Conservation (phyloP, 1,140 invertebrate genomes). For the Drosophila elegans region DNA sequence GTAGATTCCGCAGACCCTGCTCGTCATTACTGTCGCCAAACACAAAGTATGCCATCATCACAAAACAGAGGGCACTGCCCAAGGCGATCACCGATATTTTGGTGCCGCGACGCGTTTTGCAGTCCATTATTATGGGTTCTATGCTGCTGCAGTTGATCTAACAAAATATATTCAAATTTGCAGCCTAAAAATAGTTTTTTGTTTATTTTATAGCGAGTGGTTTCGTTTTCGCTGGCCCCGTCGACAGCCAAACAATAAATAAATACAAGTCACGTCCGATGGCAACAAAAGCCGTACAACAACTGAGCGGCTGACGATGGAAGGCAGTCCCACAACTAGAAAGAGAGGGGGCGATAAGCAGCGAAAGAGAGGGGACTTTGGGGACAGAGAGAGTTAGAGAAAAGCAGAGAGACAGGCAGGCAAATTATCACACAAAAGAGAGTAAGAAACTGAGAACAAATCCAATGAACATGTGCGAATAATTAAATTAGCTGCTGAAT, state of each 20-base stretch:
- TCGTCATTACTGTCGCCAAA: conserved; percentile 84
- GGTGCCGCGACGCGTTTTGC: conserved; percentile 79
- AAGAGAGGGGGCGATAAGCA: conserved; percentile 2
- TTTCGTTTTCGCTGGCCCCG: conserved; percentile 25
- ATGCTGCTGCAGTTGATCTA: conserved; percentile 60
- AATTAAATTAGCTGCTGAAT: conserved; percentile 61
- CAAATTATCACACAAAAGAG: not conserved
- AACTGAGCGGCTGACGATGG: conserved; percentile 50
- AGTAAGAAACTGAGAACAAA: conserved; percentile 10
- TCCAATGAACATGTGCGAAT: conserved; percentile 53
- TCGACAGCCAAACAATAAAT: conserved; percentile 6
- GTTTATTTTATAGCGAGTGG: conserved; percentile 59
- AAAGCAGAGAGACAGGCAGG: conserved; percentile 1
- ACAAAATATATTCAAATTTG: conserved; percentile 48
- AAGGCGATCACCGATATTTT: conserved; percentile 83
- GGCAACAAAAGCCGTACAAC: conserved; percentile 45
- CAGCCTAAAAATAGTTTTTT: conserved; percentile 79
- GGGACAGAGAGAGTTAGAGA: not conserved
- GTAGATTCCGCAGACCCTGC: conserved; percentile 76
- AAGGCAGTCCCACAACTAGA: conserved; percentile 9
- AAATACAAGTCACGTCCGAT: conserved; percentile 50
- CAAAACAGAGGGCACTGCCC: conserved; percentile 74
- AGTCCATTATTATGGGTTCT: conserved; percentile 61
- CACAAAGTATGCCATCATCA: conserved; percentile 84
- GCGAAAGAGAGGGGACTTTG: conserved; percentile 14